phyloP scores from a whole-genome alignment of 2,888 invertebrate species.

The Cetonia aurata region DNA sequence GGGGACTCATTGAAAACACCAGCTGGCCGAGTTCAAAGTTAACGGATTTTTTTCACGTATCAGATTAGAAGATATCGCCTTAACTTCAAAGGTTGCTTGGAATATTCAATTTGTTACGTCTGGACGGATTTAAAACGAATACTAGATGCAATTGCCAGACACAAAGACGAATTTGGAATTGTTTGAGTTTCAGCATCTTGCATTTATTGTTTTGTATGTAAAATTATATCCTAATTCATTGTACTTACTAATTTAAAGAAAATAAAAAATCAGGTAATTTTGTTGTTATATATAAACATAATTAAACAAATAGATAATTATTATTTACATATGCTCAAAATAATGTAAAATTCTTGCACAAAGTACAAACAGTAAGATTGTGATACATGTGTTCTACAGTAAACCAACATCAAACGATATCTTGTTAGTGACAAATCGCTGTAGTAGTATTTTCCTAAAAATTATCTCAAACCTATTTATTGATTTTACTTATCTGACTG shows the following conservation, averaged over 20 bases:
- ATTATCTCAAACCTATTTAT: conserved; percentile 21
- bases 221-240: no score
- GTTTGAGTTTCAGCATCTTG: no score
- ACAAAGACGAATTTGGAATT: no score
- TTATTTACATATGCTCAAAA: neutral
- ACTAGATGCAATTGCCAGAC: no score
- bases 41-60: conserved; percentile 18
- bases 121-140: no score
- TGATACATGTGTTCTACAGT: neutral
- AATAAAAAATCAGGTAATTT: no score
- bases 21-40: conserved; percentile 31
- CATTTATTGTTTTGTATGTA: no score
- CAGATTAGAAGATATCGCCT: conserved; percentile 12
- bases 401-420: conserved; percentile 21
- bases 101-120: no score
- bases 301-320: no score
- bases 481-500: conserved; percentile 26
- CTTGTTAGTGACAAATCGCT: conserved; percentile 6
- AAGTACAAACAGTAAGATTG: neutral
- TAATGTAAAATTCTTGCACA: neutral
- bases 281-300: no score
- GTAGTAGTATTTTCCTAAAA: conserved; percentile 1
- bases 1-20: conserved; percentile 31
- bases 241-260: no score
- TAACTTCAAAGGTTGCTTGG: neutral